A percentile compares a stretch with the other conserved stretches of the same genome.
These are phyloP conservation scores for Mylabris phalerata DNA, from an alignment of 1,140 invertebrate genomes.

Conservation along the genomic window DNA sequence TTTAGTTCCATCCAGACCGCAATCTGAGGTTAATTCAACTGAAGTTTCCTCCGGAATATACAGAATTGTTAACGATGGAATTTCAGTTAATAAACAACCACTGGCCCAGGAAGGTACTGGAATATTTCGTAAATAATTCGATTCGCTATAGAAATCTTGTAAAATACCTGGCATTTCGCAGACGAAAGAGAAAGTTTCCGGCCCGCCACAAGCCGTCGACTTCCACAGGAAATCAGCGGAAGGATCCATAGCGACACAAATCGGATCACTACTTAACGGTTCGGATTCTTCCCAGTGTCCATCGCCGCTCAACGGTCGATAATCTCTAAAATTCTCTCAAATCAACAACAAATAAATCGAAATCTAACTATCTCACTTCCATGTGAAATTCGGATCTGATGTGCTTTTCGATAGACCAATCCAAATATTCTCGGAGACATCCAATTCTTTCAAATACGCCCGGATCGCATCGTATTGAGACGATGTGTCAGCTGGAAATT, in stretches of 20 bases:
- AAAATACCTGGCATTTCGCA: constrained; percentile 63
- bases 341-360: constrained; percentile 22
- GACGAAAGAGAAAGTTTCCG: constrained; percentile 63
- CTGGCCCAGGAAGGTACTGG: constrained; percentile 59
- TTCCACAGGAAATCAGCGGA: constrained; percentile 65
- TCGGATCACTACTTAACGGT: constrained; percentile 29
- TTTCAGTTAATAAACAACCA: constrained; percentile 57
- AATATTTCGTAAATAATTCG: neutral
- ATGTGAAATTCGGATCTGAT: constrained; percentile 59
- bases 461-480: constrained; percentile 66
- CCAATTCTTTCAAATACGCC: constrained; percentile 65
- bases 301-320: constrained; percentile 50
- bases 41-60: constrained; percentile 70
- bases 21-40: constrained; percentile 80
- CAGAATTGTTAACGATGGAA: constrained; percentile 61
- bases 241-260: constrained; percentile 63
- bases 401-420: constrained; percentile 62
- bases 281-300: constrained; percentile 58
- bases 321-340: constrained; percentile 26
- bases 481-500: constrained; percentile 62
- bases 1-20: constrained; percentile 77
- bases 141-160: neutral
- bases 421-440: constrained; percentile 65
- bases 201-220: constrained; percentile 61
- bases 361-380: constrained; percentile 53